Conservation (phyloP, 2,888 invertebrate genomes). For the Allophyes oxyacanthae region DNA sequence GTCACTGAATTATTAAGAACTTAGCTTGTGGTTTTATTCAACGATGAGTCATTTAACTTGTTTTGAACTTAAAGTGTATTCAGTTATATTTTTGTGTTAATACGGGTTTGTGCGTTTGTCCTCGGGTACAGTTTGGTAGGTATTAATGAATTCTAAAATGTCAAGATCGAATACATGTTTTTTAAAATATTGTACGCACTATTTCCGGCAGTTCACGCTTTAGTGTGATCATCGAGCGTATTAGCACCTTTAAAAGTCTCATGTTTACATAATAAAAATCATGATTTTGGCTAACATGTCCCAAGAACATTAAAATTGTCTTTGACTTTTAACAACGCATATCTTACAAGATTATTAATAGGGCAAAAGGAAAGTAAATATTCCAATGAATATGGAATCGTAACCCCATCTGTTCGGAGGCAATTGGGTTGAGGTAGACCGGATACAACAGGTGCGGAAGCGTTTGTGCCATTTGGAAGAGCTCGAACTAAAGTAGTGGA, state of each 20-base stretch:
- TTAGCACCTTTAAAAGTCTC: not conserved
- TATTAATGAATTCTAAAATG: slow-evolving; percentile 15
- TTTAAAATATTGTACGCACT: not conserved
- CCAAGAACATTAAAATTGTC: too few species aligned
- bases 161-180: slow-evolving; percentile 24
- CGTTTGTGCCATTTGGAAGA: too few species aligned
- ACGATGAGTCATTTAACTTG: slow-evolving; percentile 60
- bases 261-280: too few species aligned
- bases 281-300: too few species aligned
- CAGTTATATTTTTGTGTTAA: slow-evolving; percentile 41
- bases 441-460: too few species aligned
- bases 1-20: slow-evolving; percentile 63
- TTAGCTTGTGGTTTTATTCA: slow-evolving; percentile 58
- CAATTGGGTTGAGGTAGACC: too few species aligned
- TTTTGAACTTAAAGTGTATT: slow-evolving; percentile 39
- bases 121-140: slow-evolving; percentile 1
- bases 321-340: too few species aligned
- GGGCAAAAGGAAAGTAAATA: too few species aligned
- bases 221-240: not conserved
- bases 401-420: too few species aligned
- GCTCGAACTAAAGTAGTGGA: too few species aligned
- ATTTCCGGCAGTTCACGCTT: not conserved
- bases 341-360: too few species aligned
- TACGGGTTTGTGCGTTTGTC: slow-evolving; percentile 19
- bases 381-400: too few species aligned